Conservation (phyloP, 1,140 invertebrate genomes). For the Lithobius niger region DNA sequence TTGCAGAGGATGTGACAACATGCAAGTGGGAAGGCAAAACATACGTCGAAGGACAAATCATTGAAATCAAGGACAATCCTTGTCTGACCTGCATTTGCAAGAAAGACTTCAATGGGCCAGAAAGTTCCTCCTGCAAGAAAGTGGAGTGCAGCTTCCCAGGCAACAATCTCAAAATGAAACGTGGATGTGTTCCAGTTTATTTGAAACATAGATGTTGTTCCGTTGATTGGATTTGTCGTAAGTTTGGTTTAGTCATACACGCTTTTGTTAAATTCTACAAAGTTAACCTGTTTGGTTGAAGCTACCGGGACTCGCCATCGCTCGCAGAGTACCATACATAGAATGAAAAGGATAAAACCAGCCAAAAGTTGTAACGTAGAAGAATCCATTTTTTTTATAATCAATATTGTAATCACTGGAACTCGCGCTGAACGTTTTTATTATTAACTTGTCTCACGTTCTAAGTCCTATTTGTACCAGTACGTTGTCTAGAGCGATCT, state of each 20-base stretch:
- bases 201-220: constrained; percentile 29
- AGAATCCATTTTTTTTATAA: too few species aligned
- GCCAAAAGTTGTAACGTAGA: too few species aligned
- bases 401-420: too few species aligned
- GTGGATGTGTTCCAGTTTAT: constrained; percentile 37
- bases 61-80: constrained; percentile 34
- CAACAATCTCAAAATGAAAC: constrained; percentile 30
- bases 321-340: too few species aligned
- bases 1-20: constrained; percentile 7
- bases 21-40: constrained; percentile 35
- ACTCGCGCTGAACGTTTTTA: too few species aligned
- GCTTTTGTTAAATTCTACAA: background rate
- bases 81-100: constrained; percentile 35
- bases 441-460: too few species aligned
- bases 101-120: constrained; percentile 16
- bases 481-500: too few species aligned
- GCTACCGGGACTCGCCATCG: background rate
- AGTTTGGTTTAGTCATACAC: too few species aligned
- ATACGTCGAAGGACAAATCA: constrained; percentile 35
- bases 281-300: background rate
- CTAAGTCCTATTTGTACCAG: too few species aligned
- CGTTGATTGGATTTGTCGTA: constrained; percentile 37
- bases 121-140: constrained; percentile 31
- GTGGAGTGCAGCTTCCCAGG: constrained; percentile 39
- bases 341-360: too few species aligned